phyloP scores from a whole-genome alignment of 2,888 invertebrate genomes.

The Perdita meconis region DNA sequence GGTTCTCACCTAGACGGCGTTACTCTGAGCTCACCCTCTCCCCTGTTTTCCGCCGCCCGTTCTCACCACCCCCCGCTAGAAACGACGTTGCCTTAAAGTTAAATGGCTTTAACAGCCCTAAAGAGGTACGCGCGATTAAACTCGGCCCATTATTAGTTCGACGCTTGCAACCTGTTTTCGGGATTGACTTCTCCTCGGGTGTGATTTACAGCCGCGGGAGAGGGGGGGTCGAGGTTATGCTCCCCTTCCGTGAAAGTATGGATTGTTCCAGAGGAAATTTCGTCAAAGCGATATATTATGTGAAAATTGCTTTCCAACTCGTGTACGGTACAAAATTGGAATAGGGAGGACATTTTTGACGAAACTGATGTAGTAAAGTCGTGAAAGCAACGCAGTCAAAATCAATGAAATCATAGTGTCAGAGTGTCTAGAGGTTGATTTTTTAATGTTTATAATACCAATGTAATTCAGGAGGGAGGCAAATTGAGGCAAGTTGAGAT shows the following conservation, averaged over 20 bases:
- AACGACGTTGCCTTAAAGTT: conserved; percentile 47
- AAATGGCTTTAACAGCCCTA: conserved; percentile 53
- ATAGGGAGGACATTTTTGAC: too few relatives aligned
- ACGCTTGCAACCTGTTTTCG: conserved; percentile 32
- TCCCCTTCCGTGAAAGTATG: conserved; percentile 3
- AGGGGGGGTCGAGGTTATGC: not conserved
- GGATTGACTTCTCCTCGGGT: conserved; percentile 38
- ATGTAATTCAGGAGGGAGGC: too few relatives aligned
- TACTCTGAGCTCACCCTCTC: not conserved
- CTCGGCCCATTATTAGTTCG: conserved; percentile 53
- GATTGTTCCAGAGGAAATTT: not conserved
- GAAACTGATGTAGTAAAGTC: not conserved
- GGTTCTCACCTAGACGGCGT: conserved; percentile 35
- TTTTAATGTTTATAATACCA: too few relatives aligned
- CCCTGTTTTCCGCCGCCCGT: conserved; percentile 34
- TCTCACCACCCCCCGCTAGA: conserved; percentile 10
- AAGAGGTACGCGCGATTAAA: conserved; percentile 57
- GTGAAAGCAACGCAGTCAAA: too few relatives aligned
- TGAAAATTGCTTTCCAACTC: not conserved
- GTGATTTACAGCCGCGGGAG: conserved; percentile 31
- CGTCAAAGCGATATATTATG: conserved; percentile 4
- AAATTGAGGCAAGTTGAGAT: too few relatives aligned
- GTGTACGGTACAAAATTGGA: not conserved
- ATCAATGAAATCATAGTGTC: too few relatives aligned
- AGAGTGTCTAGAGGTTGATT: too few relatives aligned